Conservation (phyloP, 1,140 invertebrate species). For the Eriosoma lanigerum region DNA sequence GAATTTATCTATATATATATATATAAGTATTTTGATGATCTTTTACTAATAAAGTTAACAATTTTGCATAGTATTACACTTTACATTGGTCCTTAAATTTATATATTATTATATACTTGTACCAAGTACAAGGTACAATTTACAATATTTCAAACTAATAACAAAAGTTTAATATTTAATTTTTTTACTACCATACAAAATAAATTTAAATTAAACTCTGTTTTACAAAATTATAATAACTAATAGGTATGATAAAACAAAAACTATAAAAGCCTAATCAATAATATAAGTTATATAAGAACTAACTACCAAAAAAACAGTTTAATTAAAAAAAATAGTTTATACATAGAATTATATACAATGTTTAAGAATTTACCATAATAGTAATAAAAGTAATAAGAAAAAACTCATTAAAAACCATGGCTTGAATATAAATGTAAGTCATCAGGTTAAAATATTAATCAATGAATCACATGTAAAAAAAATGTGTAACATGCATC, state of each 20-base stretch:
- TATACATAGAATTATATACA: conserved; percentile 26
- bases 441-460: not conserved
- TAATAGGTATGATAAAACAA: not conserved
- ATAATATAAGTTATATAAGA: not conserved
- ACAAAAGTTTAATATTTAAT: conserved; percentile 2
- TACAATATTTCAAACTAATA: not conserved
- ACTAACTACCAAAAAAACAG: conserved; percentile 1
- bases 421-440: not conserved
- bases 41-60: no score
- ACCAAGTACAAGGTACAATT: not conserved
- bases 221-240: not conserved
- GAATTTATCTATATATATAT: no score
- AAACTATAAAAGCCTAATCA: not conserved
- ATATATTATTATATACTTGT: not conserved
- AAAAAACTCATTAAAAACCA: not conserved
- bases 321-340: conserved; percentile 22
- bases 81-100: conserved; percentile 15
- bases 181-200: not conserved
- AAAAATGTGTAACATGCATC: not conserved
- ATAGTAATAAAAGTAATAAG: not conserved
- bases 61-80: not conserved
- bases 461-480: not conserved
- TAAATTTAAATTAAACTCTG: not conserved
- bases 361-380: not conserved
- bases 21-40: no score